Evolutionary conservation across 2,113 vertebrate genomes (phyloP).

Genomic region (Gnathonemus echidnorhynchus): DNA sequence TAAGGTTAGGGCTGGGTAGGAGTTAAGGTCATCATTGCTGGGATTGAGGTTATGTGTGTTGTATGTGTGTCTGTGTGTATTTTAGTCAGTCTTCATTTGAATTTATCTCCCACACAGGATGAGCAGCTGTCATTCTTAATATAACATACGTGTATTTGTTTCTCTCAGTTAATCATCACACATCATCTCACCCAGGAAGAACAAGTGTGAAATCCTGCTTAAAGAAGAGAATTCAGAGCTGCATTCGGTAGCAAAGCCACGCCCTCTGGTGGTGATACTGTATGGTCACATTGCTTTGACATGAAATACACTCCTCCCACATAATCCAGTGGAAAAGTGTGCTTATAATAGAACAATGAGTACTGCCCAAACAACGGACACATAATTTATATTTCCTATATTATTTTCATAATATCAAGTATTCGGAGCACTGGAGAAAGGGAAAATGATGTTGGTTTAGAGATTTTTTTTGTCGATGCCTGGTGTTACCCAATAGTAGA

Average conservation of each 20-base stretch:
- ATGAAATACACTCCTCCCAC: not conserved
- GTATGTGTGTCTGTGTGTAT: not conserved
- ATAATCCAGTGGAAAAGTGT: not conserved
- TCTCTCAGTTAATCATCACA: not conserved
- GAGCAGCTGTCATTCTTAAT: not conserved
- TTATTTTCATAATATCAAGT: not conserved
- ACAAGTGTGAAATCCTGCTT: not conserved
- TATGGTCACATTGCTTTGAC: not conserved
- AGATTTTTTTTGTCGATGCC: not conserved
- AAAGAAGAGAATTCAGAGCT: not conserved
- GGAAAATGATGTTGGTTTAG: not conserved
- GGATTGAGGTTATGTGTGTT: not conserved
- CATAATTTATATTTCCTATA: not conserved
- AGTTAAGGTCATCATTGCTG: not conserved
- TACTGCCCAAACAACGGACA: not conserved
- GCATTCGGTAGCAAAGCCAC: not conserved
- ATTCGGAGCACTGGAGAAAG: not conserved
- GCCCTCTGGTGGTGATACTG: not conserved
- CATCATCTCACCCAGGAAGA: not conserved
- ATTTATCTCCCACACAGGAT: not conserved
- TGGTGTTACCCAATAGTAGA: not conserved
- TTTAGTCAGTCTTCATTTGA: not conserved
- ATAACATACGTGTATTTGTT: not conserved
- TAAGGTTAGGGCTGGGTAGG: not conserved
- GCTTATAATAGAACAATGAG: not conserved